Percentiles rank a stretch among this genome's conserved stretches.
Conservation (phyloP, 2,113 vertebrate genomes). For the Electrona antarctica region DNA sequence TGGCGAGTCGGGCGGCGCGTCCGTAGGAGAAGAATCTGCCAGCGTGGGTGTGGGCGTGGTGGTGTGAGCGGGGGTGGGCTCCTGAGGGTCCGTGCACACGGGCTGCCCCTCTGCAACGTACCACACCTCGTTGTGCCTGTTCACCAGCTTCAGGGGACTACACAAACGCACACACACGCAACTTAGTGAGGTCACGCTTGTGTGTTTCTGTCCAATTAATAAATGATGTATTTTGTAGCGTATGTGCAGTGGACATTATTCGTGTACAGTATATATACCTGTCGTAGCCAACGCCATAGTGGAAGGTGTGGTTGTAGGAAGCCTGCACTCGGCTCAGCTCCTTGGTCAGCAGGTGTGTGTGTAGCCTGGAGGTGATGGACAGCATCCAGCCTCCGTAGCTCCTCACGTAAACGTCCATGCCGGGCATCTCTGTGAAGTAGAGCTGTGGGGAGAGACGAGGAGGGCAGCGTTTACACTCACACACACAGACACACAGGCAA, state of each 20-base stretch:
- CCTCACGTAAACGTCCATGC: conserved; percentile 80
- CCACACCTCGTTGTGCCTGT: conserved; percentile 84
- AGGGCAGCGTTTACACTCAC: neutral
- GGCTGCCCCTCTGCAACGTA: conserved; percentile 72
- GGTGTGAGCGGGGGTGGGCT: conserved; percentile 57
- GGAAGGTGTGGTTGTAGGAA: conserved; percentile 72
- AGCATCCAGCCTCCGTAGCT: conserved; percentile 83
- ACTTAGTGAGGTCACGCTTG: neutral
- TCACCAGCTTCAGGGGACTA: conserved; percentile 79
- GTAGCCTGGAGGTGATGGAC: conserved; percentile 76
- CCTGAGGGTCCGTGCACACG: conserved; percentile 63
- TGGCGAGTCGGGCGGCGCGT: conserved; percentile 17
- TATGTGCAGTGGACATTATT: neutral
- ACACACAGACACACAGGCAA: neutral
- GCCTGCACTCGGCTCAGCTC: conserved; percentile 70
- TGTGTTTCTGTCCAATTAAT: too few relatives aligned
- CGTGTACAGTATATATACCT: conserved; percentile 57
- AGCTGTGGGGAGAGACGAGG: conserved; percentile 56
- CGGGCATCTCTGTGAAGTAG: conserved; percentile 80
- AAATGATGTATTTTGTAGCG: neutral
- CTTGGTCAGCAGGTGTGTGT: conserved; percentile 75
- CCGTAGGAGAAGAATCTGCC: neutral
- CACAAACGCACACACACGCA: conserved; percentile 2
- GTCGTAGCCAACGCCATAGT: conserved; percentile 80
- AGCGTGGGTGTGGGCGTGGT: conserved; percentile 16